phyloP scores from a whole-genome alignment of 2,113 vertebrate species.

The Psammodynastes pulverulentus region DNA sequence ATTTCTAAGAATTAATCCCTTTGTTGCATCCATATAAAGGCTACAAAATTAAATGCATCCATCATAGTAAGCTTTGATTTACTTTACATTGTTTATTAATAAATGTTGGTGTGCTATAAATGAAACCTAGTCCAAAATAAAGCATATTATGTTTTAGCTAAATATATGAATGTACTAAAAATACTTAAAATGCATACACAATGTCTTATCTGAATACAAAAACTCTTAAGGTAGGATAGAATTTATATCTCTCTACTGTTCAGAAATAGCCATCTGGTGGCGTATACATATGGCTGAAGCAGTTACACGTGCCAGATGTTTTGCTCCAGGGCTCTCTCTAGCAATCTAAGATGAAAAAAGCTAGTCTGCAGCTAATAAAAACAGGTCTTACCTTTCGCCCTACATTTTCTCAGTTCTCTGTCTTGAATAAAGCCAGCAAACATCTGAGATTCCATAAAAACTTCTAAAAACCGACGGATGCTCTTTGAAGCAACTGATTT shows the following conservation, averaged over 20 bases:
- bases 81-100: not conserved
- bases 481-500: slow-evolving; percentile 98
- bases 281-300: not conserved
- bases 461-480: slow-evolving; percentile 95
- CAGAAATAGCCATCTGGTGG: not conserved
- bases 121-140: not conserved
- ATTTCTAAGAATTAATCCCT: not conserved
- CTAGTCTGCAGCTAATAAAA: rapidly evolving
- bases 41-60: not conserved
- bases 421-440: slow-evolving; percentile 99
- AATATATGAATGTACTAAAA: not conserved
- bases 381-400: slow-evolving; percentile 85
- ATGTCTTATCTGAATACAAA: not conserved
- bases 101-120: not conserved
- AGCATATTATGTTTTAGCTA: not conserved
- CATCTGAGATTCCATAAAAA: slow-evolving; percentile 99
- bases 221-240: rapidly evolving
- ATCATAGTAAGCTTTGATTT: not conserved
- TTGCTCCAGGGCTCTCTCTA: rapidly evolving
- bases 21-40: not conserved
- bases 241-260: not conserved
- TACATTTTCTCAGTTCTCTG: slow-evolving; percentile 89
- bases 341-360: rapidly evolving
- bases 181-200: not conserved
- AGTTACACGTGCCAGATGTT: rapidly evolving